Evolutionary conservation across 2,797 vertebrate species (phyloP).

Genomic region (Pipistrellus pipistrellus): DNA sequence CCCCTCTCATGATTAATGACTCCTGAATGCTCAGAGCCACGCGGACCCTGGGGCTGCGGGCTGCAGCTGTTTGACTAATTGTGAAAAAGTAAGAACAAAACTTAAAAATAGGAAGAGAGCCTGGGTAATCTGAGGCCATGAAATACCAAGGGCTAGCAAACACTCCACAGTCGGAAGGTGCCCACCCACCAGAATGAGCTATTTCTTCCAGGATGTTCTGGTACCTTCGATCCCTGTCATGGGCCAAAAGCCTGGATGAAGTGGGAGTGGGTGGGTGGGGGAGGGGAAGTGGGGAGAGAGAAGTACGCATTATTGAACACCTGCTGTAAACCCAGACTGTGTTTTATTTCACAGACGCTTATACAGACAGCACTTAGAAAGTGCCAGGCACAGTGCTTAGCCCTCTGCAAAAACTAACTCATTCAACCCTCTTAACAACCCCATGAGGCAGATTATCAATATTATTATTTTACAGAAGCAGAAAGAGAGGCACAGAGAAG

Average conservation of each 20-base stretch:
- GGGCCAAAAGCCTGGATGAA: background rate
- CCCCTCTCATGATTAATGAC: background rate
- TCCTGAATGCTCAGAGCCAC: background rate
- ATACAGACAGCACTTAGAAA: background rate
- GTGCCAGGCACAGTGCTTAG: background rate
- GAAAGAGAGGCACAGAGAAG: background rate
- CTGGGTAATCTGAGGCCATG: background rate
- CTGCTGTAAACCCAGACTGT: background rate
- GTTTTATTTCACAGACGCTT: background rate
- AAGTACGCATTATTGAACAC: background rate
- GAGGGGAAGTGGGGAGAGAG: too few species aligned
- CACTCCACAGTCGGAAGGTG: background rate
- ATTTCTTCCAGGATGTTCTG: background rate
- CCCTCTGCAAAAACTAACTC: background rate
- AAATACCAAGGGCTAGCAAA: conserved; percentile 20
- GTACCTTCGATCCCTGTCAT: background rate
- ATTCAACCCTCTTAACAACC: background rate
- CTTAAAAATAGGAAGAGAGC: background rate
- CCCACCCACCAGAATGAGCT: background rate
- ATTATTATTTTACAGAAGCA: background rate
- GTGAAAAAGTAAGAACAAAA: background rate
- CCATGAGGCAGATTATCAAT: background rate
- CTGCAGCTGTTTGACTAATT: conserved; percentile 36
- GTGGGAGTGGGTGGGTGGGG: too few species aligned
- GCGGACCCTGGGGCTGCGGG: background rate